These are phyloP conservation scores for Numida meleagris DNA, from an alignment of 2,113 vertebrate genomes.

Conservation along the genomic window DNA sequence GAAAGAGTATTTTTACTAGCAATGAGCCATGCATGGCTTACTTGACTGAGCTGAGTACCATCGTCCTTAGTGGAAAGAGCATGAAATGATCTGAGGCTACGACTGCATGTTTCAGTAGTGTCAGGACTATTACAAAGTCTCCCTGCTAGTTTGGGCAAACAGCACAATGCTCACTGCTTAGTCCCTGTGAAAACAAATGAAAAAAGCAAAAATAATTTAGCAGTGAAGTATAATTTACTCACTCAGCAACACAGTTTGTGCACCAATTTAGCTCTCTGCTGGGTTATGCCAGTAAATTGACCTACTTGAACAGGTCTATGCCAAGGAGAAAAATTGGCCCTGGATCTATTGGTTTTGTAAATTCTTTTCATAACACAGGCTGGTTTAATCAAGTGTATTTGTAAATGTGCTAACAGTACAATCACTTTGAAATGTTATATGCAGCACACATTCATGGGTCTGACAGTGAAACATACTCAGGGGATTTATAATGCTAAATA, in stretches of 20 bases:
- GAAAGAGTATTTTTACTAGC: constrained; percentile 35
- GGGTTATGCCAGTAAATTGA: not conserved
- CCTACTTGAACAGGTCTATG: not conserved
- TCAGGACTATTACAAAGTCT: not conserved
- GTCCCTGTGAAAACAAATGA: not conserved
- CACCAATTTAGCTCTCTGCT: not conserved
- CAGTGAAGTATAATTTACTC: not conserved
- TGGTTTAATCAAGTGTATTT: constrained; percentile 23
- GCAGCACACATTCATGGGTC: not conserved
- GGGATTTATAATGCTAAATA: not conserved
- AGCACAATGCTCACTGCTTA: not conserved
- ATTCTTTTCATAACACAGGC: not conserved
- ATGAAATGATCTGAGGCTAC: not conserved
- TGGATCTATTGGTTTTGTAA: not conserved
- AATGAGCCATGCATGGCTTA: not conserved
- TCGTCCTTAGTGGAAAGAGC: not conserved
- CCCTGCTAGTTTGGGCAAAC: not conserved
- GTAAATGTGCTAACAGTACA: not conserved
- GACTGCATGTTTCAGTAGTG: not conserved
- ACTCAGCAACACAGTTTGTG: not conserved
- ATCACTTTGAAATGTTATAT: constrained; percentile 40
- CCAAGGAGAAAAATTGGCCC: not conserved
- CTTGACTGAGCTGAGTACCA: not conserved
- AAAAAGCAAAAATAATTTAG: not conserved
- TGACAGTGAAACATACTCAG: not conserved